Evolutionary conservation across 2,113 vertebrate genomes (phyloP), one percentile per base, ranked within the genome.

Genomic region (Lampris megalopsis): DNA sequence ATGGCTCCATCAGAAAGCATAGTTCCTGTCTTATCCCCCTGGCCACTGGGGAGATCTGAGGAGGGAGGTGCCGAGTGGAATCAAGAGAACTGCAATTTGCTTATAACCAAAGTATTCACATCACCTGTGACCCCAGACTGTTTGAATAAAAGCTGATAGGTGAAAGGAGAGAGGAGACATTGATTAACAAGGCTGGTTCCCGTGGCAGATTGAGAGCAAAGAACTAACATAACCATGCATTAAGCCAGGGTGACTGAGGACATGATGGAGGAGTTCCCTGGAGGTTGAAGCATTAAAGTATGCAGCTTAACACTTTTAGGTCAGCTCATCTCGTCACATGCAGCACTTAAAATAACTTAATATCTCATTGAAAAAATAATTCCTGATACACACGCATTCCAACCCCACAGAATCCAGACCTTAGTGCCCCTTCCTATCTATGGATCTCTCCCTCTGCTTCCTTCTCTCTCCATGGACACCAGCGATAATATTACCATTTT

Each of bases 1-100:
- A 99, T 99, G 90, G 97, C 98, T 82, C 98, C 97, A 56, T 99
- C 98, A 0, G 98, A 99, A 53, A 99, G 95, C 97, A 99, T 98
- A 1, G 98, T 99, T 62, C 97, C 96, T 0, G 94, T 96, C 92
- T 99, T 99, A 87, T 99, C 98, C 45, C 95, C 95, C 88, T 97
- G 97, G 68, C 95, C 95, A 52, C 92, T 90, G 47, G 96, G 95
- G 86, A 97, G 90, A 89, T 98, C 97, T 97, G 94, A 37, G 45
- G 41, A 9, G 11, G 8, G 53, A 40, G 11, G 3, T 2, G 3
- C 35, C 5, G 45, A 11, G 50, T 7, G 3, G 8, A 37, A 35
- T 68, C 8, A 43, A 1, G 24, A 3, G 4, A 42, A 41, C 62
- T 38, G 54, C 1, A 53, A n/a, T 1, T 42, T 24, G 3, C 8